Evolutionary conservation across 2,888 invertebrate genomes (phyloP).

Genomic region (Lapara coniferarum): DNA sequence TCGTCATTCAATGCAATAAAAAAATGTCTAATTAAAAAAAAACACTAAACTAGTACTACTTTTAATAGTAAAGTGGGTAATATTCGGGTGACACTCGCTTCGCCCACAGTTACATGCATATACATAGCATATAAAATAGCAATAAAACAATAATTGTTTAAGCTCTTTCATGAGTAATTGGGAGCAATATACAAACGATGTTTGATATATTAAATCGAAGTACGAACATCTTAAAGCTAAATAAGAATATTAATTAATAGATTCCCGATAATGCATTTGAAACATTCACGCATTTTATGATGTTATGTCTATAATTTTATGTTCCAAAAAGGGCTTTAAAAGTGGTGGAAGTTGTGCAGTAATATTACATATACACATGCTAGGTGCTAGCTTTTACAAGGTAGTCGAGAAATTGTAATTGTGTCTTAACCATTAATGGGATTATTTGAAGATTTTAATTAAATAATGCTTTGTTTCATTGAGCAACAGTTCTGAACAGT

Average conservation of each 20-base stretch:
- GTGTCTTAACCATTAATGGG: background rate
- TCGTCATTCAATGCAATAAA: too few relatives aligned
- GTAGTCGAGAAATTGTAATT: background rate
- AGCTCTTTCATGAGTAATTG: background rate
- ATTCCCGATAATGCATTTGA: slow-evolving; percentile 15
- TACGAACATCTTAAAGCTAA: background rate
- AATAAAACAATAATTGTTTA: background rate
- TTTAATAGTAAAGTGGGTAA: background rate
- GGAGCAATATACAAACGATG: background rate
- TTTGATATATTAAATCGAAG: background rate
- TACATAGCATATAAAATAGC: background rate
- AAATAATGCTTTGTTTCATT: background rate
- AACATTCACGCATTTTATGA: slow-evolving; percentile 13
- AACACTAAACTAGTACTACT: background rate
- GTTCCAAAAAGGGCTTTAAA: slow-evolving; percentile 13
- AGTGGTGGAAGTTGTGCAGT: background rate
- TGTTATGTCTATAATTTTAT: background rate
- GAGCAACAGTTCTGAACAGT: background rate
- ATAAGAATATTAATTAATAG: background rate
- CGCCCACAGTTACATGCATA: background rate
- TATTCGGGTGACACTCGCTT: background rate
- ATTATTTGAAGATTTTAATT: slow-evolving; percentile 1
- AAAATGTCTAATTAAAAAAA: too few relatives aligned
- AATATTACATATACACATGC: slow-evolving; percentile 7
- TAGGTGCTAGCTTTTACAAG: slow-evolving; percentile 16